Percentiles rank a stretch among this genome's conserved stretches.
Conservation (phyloP, 1,140 invertebrate genomes). For the Leucophenga varia region DNA sequence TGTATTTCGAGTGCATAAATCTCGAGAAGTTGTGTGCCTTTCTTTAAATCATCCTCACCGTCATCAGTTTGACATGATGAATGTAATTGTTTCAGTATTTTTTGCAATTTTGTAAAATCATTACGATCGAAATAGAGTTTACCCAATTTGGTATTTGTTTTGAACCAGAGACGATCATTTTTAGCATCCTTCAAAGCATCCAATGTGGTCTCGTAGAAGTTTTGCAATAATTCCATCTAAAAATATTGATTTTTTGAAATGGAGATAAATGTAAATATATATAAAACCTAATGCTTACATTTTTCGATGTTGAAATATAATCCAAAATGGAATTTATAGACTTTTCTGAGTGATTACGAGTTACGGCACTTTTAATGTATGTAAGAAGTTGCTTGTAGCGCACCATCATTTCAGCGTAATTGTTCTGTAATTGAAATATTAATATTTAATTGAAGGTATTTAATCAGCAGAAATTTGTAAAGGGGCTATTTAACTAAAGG, state of each 20-base stretch:
- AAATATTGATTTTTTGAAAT: constrained; percentile 5
- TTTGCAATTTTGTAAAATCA: constrained; percentile 92
- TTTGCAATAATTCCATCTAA: constrained; percentile 98
- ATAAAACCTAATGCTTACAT: constrained; percentile 71
- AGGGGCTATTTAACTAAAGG: no score
- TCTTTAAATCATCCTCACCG: constrained; percentile 99
- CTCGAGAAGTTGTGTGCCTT: constrained; percentile 96
- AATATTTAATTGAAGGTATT: constrained; percentile 22
- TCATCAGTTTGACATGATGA: constrained; percentile 98
- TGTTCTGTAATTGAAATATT: constrained; percentile 67
- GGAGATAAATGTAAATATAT: no score
- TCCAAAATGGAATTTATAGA: constrained; percentile 99
- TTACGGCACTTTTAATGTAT: constrained; percentile 98
- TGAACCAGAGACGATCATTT: constrained; percentile 99
- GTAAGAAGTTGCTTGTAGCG: constrained; percentile 95
- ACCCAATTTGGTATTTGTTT: constrained; percentile 98
- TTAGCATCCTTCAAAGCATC: constrained; percentile 98
- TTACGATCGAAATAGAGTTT: constrained; percentile 97
- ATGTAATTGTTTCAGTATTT: constrained; percentile 96
- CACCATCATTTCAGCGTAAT: constrained; percentile 96
- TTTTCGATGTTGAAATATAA: constrained; percentile 98
- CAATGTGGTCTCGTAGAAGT: constrained; percentile 99
- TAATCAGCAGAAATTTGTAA: no score
- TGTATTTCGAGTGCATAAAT: constrained; percentile 99
- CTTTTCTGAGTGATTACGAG: constrained; percentile 98